A percentile compares a stretch with the other conserved stretches of the same genome.
Evolutionary conservation across 1,140 invertebrate species (phyloP).

Genomic region (Anthonomus grandis): DNA sequence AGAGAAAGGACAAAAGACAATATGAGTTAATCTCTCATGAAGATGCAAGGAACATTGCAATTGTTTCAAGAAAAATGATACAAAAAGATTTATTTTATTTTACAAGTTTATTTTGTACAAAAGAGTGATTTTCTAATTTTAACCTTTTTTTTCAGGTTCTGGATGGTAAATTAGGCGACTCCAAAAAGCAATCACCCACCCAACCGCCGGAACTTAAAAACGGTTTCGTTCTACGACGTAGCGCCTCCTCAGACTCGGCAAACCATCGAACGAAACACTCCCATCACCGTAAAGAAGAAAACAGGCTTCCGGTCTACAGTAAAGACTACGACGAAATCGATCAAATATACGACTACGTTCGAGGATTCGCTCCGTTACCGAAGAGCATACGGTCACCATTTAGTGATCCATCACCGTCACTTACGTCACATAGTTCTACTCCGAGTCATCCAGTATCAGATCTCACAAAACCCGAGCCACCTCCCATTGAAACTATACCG

Average conservation of each 20-base stretch:
- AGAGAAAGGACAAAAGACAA: too few species aligned
- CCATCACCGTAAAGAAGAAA: conserved; percentile 52
- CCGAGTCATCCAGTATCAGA: conserved; percentile 55
- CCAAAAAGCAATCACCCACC: conserved; percentile 52
- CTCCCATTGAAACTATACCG: conserved; percentile 86
- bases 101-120: too few species aligned
- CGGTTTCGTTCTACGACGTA: conserved; percentile 64
- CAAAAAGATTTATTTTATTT: too few species aligned
- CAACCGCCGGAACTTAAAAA: conserved; percentile 54
- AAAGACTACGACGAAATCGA: conserved; percentile 95
- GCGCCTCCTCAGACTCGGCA: conserved; percentile 69
- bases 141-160: conserved; percentile 54
- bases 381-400: conserved; percentile 73
- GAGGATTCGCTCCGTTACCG: conserved; percentile 84
- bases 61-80: too few species aligned
- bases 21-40: too few species aligned
- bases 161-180: conserved; percentile 71
- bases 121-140: neutral
- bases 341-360: conserved; percentile 93
- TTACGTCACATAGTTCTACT: conserved; percentile 53
- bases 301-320: conserved; percentile 56
- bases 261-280: conserved; percentile 52
- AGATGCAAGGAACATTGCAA: too few species aligned
- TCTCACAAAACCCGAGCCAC: conserved; percentile 76
- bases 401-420: conserved; percentile 52